Conservation (phyloP, 53 echinoderm and acorn worm species). For the Patiria pectinifera region DNA sequence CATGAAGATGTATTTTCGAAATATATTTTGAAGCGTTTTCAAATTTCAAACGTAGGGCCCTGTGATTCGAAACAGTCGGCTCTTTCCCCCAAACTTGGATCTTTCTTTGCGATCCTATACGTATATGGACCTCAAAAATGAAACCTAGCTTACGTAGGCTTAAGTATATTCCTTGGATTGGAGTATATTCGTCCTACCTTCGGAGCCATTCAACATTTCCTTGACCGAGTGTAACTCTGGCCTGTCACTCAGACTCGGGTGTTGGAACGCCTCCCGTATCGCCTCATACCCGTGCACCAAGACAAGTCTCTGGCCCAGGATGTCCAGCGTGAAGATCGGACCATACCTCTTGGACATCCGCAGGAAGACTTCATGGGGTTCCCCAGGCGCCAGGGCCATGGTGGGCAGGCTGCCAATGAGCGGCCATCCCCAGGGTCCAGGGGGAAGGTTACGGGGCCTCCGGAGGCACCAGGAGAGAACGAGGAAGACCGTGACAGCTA, state of each 20-base stretch:
- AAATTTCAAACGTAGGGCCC: no score
- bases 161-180: neutral
- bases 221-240: slow-evolving; percentile 32
- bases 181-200: slow-evolving; percentile 4
- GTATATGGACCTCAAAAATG: no score
- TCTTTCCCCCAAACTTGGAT: no score
- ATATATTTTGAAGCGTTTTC: no score
- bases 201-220: slow-evolving; percentile 16
- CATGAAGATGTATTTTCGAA: no score
- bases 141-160: no score
- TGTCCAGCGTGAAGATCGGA: slow-evolving; percentile 14
- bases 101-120: no score
- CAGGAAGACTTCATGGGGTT: slow-evolving; percentile 41
- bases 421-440: slow-evolving; percentile 51
- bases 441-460: slow-evolving; percentile 54
- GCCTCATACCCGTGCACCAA: slow-evolving; percentile 25
- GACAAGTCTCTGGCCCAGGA: slow-evolving; percentile 35
- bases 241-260: slow-evolving; percentile 33
- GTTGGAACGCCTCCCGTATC: slow-evolving; percentile 39
- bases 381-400: neutral
- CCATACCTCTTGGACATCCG: slow-evolving; percentile 17
- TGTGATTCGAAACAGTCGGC: no score
- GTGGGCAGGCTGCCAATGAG: slow-evolving; percentile 40
- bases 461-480: slow-evolving; percentile 19
- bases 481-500: neutral